Evolutionary conservation across 2,888 invertebrate genomes (phyloP), one percentile per base, ranked within the genome.

Genomic region (Netelia virgata): DNA sequence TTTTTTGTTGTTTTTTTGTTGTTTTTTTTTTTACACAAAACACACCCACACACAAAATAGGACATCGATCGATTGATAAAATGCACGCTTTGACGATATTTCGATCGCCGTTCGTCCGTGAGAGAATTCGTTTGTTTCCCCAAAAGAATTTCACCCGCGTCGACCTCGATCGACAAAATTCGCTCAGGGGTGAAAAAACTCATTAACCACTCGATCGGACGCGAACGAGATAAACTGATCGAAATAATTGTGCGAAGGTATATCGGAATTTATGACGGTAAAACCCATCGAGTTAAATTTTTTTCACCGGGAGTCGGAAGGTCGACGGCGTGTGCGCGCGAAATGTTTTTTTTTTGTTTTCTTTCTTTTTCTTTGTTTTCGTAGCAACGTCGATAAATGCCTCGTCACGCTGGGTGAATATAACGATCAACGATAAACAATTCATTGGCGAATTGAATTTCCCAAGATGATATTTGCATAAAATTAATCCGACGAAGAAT

Each of bases 31-130:
- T 36, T 36, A 36, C 36, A 36, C 10, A 18, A 59, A 77, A 16
- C n/a, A n/a, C n/a, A 47, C 57, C 57, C 16, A 53, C 18, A 9
- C 10, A 14, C 5, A 61, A 61, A 87, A 87, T 82, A 78, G 82
- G 68, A 84, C 64, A 83, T 84, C 79, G 76, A 86, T 86, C 69
- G 69, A 81, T 69, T 47, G 59, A 6, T 61, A 36, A 72, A 75
- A 20, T 14, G 74, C 20, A 53, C 76, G 64, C 76, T 79, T 83
- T 83, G 83, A 83, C 70, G 70, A 53, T 14, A 55, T 66, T 50
- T 43, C 28, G n/a, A 11, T 47, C 41, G 69, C 28, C 74, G 64
- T 10, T 78, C 78, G 74, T 78, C 79, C 83, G 72, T 70, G 79
- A 72, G 47, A 68, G 47, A 82, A 70, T 83, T 76, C 78, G 73